A percentile compares a stretch with the other conserved stretches of the same genome.
phyloP scores from a whole-genome alignment of 2,113 vertebrate species.

The Dendrocopos noguchii region DNA sequence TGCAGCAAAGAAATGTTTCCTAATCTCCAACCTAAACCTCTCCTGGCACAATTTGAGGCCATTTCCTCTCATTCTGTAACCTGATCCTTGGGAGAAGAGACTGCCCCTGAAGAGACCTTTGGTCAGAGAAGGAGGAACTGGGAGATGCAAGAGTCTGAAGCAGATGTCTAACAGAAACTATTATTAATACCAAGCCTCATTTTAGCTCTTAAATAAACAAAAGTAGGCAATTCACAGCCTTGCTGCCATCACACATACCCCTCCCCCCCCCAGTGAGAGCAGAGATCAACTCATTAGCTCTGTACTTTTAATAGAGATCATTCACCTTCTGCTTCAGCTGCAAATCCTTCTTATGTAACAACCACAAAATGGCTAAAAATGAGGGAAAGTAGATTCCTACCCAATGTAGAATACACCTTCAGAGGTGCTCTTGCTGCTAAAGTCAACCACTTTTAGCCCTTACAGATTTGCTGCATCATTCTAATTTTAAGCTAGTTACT shows the following conservation, averaged over 20 bases:
- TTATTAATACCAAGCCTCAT: neutral
- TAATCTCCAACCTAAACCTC: too few species aligned
- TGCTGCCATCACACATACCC: neutral
- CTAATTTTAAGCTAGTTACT: neutral
- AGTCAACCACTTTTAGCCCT: neutral
- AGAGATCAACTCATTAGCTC: neutral
- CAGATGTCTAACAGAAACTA: neutral
- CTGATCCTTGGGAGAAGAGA: too few species aligned
- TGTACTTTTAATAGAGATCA: slow-evolving; percentile 10
- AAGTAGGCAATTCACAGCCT: neutral
- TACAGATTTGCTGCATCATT: neutral
- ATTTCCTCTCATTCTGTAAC: too few species aligned
- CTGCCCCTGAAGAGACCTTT: too few species aligned
- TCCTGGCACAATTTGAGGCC: too few species aligned
- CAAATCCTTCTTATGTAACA: slow-evolving; percentile 67
- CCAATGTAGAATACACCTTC: neutral
- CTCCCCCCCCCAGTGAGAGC: neutral
- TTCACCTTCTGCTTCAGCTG: slow-evolving; percentile 67
- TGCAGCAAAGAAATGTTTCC: too few species aligned
- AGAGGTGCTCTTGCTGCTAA: neutral
- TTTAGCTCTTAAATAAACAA: neutral
- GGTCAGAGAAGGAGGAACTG: neutral
- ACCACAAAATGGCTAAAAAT: slow-evolving; percentile 25
- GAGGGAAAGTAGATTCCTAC: neutral
- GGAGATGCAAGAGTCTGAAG: neutral